Base-by-base conservation (phyloP, 1,140 invertebrate species). In the Zaprionus ghesquierei region DNA sequence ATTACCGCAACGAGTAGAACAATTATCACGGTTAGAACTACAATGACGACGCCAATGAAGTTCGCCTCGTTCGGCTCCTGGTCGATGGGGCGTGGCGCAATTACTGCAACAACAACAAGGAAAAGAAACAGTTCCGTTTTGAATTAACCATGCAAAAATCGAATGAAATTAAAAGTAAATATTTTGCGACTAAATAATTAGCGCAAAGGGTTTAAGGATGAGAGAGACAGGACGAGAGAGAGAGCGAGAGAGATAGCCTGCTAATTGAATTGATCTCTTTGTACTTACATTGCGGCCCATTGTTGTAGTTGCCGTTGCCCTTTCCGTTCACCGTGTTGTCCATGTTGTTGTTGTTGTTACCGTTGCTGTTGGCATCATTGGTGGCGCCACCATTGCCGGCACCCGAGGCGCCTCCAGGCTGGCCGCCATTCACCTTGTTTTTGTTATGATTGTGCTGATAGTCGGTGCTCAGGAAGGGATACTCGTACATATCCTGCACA, bases 41-140 rank as follows among this genome's bases (percentile, higher is more conserved):
- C 95, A 81, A 97, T 96, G 64, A 96, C 94, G 77, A 96, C 93
- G 23, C 95, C 96, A 81, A 96, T 95, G 84, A 95, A 93, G 81
- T 93, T 92, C 87, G 94, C 93, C 68, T 93, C 94, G 69, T 77
- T 89, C 59, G 94, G 93, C 81, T 95, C 94, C 41, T 94, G 90
- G 81, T 92, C 92, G 73, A 92, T 92, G 80, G 91, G 91, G 59
- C 89, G 90, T 75, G 91, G 90, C 46, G 91, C 90, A 80, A 92
- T 91, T 82, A 92, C 91, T 92, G 75, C 41, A 87, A 74, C 31
- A 44, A 63, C 35, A 62, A 55, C 38, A 27, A 66, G 31, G 71
- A 38, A 53, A 33, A 64, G 49, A 60, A 87, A 75, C 51, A 55
- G 29, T 20, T 8, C 31, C 25, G 29, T 75, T 70, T 64, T 75